Conservation (phyloP, 2,113 vertebrate genomes). For the Chitala chitala region DNA sequence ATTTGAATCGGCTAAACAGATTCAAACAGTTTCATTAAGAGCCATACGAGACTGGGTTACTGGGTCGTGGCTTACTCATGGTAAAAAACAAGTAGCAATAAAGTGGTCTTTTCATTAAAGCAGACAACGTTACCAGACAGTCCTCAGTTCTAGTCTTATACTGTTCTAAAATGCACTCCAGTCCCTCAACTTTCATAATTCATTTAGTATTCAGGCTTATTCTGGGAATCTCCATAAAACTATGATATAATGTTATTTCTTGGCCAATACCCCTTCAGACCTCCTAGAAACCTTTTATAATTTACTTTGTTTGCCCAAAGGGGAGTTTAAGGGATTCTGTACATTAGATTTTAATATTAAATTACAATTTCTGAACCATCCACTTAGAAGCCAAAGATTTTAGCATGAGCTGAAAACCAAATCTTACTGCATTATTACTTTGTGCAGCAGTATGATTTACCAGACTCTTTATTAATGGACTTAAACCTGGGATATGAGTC, state of each 20-base stretch:
- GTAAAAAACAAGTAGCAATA: too few relatives aligned
- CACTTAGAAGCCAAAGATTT: neutral
- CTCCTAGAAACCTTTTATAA: conserved; percentile 1
- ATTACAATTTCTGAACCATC: neutral
- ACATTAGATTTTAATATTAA: neutral
- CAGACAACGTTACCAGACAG: too few relatives aligned
- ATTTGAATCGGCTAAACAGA: too few relatives aligned
- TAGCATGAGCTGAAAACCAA: neutral
- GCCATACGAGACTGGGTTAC: too few relatives aligned
- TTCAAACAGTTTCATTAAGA: too few relatives aligned
- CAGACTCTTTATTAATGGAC: too few relatives aligned
- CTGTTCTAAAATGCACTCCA: too few relatives aligned
- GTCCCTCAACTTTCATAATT: neutral
- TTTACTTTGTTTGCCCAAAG: neutral
- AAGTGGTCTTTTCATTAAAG: too few relatives aligned
- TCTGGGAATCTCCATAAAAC: neutral
- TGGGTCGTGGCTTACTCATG: too few relatives aligned
- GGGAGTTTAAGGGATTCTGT: conserved; percentile 4
- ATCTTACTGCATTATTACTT: neutral
- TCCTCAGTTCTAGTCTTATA: neutral
- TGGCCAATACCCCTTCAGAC: neutral
- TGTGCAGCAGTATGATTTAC: too few relatives aligned
- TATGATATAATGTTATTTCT: neutral
- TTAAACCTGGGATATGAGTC: too few relatives aligned
- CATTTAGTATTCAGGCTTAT: neutral